Evolutionary conservation across 2,888 invertebrate genomes (phyloP).

Genomic region (Orthosia gracilis): DNA sequence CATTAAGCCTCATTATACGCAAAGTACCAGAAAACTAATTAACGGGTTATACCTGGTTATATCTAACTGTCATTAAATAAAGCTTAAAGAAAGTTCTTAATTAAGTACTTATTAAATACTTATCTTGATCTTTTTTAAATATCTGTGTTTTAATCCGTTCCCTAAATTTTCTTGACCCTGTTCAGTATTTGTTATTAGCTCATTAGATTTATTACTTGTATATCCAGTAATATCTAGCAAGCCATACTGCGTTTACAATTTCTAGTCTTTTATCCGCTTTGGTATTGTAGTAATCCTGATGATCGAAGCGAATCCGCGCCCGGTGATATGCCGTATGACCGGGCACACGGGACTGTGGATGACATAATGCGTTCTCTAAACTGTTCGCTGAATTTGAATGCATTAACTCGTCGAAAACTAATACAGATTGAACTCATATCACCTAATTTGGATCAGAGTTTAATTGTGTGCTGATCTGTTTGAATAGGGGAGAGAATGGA

Average conservation of each 20-base stretch:
- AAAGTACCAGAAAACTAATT: conserved; percentile 49
- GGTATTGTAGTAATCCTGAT: conserved; percentile 62
- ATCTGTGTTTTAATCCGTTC: background rate
- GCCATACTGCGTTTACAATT: background rate
- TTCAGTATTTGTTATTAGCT: background rate
- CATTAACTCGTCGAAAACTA: conserved; percentile 62
- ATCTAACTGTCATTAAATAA: conserved; percentile 23
- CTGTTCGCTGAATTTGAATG: conserved; percentile 58
- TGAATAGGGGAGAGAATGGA: conserved; percentile 1
- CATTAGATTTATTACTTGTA: too few species aligned
- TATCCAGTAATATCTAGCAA: background rate
- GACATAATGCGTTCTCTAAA: conserved; percentile 68
- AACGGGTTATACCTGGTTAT: conserved; percentile 24
- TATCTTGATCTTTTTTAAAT: conserved; percentile 25
- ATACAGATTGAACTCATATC: conserved; percentile 53
- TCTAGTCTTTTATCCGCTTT: conserved; percentile 33
- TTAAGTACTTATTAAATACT: conserved; percentile 27
- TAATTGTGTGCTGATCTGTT: conserved; percentile 37
- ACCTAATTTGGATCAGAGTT: conserved; percentile 44
- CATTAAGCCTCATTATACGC: conserved; percentile 37
- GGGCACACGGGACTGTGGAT: conserved; percentile 68
- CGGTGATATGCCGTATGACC: conserved; percentile 72
- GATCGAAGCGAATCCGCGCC: conserved; percentile 59
- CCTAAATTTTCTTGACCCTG: background rate
- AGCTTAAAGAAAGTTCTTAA: conserved; percentile 10